Evolutionary conservation across 2,888 invertebrate genomes (phyloP), one percentile per base, ranked within the genome.

Genomic region (Mimas tiliae): DNA sequence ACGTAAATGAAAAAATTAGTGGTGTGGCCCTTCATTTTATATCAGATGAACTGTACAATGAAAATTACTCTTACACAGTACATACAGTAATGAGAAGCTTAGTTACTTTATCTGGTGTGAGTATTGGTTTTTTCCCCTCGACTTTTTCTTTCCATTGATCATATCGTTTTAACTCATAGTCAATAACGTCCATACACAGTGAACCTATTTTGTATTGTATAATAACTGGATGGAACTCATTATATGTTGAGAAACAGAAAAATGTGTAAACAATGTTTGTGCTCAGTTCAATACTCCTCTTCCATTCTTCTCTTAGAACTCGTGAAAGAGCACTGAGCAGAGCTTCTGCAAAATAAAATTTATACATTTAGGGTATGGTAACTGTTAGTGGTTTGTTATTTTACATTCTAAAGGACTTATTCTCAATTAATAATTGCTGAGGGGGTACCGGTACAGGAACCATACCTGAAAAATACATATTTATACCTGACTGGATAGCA

Each of bases 121-220:
- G 73, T 11, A 89, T 71, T 74, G 82, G 90, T 70, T 93, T 93
- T 71, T 94, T 94, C 50, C 94, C 94, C 77, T 94, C 94, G 67
- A 94, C 93, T 75, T 91, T 93, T 73, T 96, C 96, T 81, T 96
- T 96, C 98, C 99, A 99, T 76, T 98, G 96, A 78, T 98, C 98
- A 91, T 98, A 98, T 71, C 99, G 95, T 77, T 97, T 96, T 65
- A 99, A 93, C 89, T 99, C 99, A 91, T 97, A 98, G 83, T 99
- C 99, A 72, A 99, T 96, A 65, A 99, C 97, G 88, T 98, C 98
- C 97, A 99, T 98, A 83, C 98, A 98, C 67, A 99, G 94, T 0
- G 99, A 99, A 62, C 99, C 99, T 84, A 99, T 98, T 95, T 99
- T 99, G 87, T 99, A 98, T 86, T 99, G 98, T 64, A 98, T 95